Evolutionary conservation across 2,113 vertebrate species (phyloP), one percentile per base, ranked within the genome.

Genomic region (Hemibagrus wyckioides): DNA sequence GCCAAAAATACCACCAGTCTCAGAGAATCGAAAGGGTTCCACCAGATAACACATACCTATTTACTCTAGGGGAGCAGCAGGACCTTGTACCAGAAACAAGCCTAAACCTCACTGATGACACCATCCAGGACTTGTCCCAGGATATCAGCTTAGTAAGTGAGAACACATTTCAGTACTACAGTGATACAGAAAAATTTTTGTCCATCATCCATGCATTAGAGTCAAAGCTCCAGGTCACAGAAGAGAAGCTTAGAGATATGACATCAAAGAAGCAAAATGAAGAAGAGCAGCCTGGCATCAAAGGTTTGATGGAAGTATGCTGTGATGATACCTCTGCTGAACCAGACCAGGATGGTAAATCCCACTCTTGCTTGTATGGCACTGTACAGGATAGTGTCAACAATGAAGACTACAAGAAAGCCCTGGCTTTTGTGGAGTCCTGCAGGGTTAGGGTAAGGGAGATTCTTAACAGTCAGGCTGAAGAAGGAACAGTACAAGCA

Each of bases 171-270:
- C 92, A 95, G 82, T 94, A 94, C 1, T 83, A 91, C 0, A 95
- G 93, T 0, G 97, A 98, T 90, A 93, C 97, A 0, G 97, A 99
- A 88, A 96, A 95, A 44, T 98, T 97, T 50, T 94, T 99, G 73
- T 97, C 97, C 11, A 96, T 99, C 89, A 99, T 99, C 91, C 96
- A 96, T 79, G 95, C 95, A 30, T 92, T 99, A 75, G 97, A 99
- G 94, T 95, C 96, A 56, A 99, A 99, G 89, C 95, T 99, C 65
- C 95, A 96, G 0, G 92, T 95, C 83, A 98, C 97, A 0, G 98
- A 99, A 88, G 97, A 97, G 21, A 99, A 98, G 86, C 95, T 99
- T 57, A 96, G 96, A 92, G 95, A 95, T 2, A 96, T 98, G 14
- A 97, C 97, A 0, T 93, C 96, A 82, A 97, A 95, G 86, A 93